Evolutionary conservation across 2,888 invertebrate species (phyloP).

Genomic region (Malachius bipustulatus): DNA sequence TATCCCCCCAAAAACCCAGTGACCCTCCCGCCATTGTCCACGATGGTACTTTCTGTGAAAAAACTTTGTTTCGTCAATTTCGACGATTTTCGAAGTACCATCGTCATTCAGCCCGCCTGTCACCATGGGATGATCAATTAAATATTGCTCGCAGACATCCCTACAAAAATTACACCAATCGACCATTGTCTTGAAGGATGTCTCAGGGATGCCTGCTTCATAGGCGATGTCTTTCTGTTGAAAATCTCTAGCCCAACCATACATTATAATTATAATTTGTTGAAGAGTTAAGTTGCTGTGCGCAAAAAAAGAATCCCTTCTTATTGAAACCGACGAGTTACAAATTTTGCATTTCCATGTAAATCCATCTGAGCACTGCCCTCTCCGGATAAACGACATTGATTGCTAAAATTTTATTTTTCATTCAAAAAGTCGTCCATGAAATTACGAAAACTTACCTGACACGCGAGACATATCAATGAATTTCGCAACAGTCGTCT

Average conservation of each 20-base stretch:
- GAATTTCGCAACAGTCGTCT: no score
- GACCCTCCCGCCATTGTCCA: neutral
- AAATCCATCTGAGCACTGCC: neutral
- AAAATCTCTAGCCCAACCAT: neutral
- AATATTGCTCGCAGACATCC: neutral
- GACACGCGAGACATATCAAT: no score
- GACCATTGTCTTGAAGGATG: neutral
- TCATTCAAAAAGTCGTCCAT: no score
- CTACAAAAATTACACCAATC: slow-evolving; percentile 1
- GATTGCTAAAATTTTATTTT: neutral
- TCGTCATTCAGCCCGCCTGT: slow-evolving; percentile 1
- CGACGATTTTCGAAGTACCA: neutral
- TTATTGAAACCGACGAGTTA: neutral
- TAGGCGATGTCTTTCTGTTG: neutral
- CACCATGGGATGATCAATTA: neutral
- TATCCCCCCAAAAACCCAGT: neutral
- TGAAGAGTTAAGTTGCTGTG: neutral
- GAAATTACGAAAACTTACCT: no score
- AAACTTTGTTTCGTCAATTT: neutral
- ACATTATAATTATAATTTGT: neutral
- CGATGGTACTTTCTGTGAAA: no score
- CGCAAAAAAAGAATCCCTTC: neutral
- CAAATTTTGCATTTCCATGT: neutral
- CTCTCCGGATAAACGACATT: neutral
- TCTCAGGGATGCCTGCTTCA: neutral